Conservation (phyloP, 2,113 vertebrate genomes). For the Tragelaphus strepsiceros region DNA sequence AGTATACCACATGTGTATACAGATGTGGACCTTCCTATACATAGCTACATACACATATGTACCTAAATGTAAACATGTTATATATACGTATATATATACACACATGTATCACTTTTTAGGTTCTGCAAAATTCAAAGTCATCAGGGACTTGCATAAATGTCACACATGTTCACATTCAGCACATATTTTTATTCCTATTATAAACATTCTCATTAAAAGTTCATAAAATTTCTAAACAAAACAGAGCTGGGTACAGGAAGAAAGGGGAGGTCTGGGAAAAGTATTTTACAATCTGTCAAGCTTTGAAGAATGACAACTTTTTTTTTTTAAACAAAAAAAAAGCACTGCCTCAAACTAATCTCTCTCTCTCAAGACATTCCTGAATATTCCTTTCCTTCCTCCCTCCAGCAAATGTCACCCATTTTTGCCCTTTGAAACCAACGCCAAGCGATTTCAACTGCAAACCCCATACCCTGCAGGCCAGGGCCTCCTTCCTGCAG, state of each 20-base stretch:
- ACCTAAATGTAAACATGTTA: not conserved
- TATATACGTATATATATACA: rapidly evolving
- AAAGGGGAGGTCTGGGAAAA: not conserved
- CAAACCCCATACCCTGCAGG: not conserved
- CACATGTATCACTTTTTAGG: not conserved
- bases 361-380: not conserved
- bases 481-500: not conserved
- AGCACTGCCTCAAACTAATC: not conserved
- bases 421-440: not conserved
- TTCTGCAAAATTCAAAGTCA: not conserved
- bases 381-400: not conserved
- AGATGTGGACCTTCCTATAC: rapidly evolving
- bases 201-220: not conserved
- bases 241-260: not conserved
- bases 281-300: not conserved
- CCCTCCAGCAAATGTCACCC: not conserved
- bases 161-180: not conserved
- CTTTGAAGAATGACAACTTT: not conserved
- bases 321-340: not conserved
- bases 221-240: not conserved
- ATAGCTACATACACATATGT: rapidly evolving
- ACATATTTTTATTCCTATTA: not conserved
- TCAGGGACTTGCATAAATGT: not conserved
- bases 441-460: not conserved
- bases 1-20: not conserved